Evolutionary conservation across 1,140 invertebrate species (phyloP).

Genomic region (Diorhabda sublineata): DNA sequence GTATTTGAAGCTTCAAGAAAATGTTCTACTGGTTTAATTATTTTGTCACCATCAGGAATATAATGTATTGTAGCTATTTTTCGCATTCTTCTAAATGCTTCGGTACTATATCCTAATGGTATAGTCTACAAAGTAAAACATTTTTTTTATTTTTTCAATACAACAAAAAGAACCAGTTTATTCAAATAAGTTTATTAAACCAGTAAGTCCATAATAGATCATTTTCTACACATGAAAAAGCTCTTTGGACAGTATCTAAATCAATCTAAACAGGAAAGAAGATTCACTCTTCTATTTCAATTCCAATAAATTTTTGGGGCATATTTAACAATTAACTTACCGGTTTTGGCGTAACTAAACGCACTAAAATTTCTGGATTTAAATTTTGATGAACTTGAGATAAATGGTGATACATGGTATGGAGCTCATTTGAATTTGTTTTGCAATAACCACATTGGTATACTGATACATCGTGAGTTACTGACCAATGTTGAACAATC

Average conservation of each 20-base stretch:
- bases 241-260: too few species aligned
- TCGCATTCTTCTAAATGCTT: slow-evolving; percentile 7
- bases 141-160: too few species aligned
- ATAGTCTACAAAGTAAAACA: background rate
- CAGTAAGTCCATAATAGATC: too few species aligned
- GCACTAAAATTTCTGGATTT: slow-evolving; percentile 26
- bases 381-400: slow-evolving; percentile 25
- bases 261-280: too few species aligned
- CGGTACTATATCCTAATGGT: slow-evolving; percentile 1
- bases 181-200: too few species aligned
- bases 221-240: too few species aligned
- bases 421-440: slow-evolving; percentile 22
- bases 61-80: slow-evolving; percentile 7
- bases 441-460: slow-evolving; percentile 34
- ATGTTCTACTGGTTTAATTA: background rate
- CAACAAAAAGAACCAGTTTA: too few species aligned
- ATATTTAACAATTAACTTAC: slow-evolving; percentile 8
- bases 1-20: too few species aligned
- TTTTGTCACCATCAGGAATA: slow-evolving; percentile 6
- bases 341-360: slow-evolving; percentile 14
- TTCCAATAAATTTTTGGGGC: too few species aligned
- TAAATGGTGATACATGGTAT: slow-evolving; percentile 31
- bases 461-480: slow-evolving; percentile 23
- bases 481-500: slow-evolving; percentile 28
- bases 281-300: too few species aligned